Conservation (phyloP, 1,140 invertebrate genomes). For the Lasaia peninsularis region DNA sequence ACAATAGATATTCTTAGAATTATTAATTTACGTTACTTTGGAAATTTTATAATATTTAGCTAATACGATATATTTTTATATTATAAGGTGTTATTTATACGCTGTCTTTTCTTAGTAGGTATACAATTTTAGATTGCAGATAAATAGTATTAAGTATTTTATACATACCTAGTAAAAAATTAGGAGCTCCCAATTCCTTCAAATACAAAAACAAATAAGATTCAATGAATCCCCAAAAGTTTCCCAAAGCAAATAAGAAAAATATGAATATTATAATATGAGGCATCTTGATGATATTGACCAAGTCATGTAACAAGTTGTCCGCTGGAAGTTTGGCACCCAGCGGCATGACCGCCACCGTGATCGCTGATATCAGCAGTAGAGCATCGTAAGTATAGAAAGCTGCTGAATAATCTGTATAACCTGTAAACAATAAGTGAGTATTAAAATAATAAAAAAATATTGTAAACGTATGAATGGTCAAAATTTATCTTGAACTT, state of each 20-base stretch:
- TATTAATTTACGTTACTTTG: too few relatives aligned
- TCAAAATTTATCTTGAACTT: too few relatives aligned
- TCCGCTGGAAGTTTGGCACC: constrained; percentile 85
- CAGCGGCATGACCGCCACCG: constrained; percentile 84
- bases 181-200: constrained; percentile 87
- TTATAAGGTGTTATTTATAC: too few relatives aligned
- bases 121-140: too few relatives aligned
- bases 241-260: constrained; percentile 86
- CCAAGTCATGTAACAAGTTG: constrained; percentile 83
- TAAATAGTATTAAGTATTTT: too few relatives aligned
- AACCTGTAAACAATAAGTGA: constrained; percentile 69
- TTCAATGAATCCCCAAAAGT: constrained; percentile 91
- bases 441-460: too few relatives aligned
- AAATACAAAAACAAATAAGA: constrained; percentile 91
- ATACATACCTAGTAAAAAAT: constrained; percentile 85
- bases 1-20: too few relatives aligned
- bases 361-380: constrained; percentile 82
- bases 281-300: constrained; percentile 85
- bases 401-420: constrained; percentile 87
- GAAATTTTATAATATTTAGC: too few relatives aligned
- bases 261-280: constrained; percentile 86
- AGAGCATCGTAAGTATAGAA: constrained; percentile 87
- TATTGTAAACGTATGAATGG: too few relatives aligned
- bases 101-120: too few relatives aligned
- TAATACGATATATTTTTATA: too few relatives aligned